These are phyloP conservation scores for Trisateles emortualis DNA, from an alignment of 2,888 invertebrate species.

Conservation along the genomic window DNA sequence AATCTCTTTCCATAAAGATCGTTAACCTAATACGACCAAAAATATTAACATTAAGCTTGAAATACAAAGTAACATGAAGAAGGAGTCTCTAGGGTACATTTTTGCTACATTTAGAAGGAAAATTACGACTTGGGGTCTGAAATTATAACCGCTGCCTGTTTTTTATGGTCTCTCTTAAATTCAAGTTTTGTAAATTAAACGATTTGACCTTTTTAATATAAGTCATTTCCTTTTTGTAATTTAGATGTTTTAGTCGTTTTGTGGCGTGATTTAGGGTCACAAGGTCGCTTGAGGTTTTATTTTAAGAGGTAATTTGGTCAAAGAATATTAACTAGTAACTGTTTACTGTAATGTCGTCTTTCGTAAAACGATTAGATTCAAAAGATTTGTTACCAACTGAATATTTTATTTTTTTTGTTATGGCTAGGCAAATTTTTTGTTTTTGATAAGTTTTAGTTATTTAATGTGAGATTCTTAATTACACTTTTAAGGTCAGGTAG, in stretches of 20 bases:
- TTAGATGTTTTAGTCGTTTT: neutral
- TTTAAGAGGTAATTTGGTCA: no score
- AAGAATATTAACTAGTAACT: no score
- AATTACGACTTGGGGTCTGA: slow-evolving; percentile 11
- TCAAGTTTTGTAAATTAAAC: slow-evolving; percentile 14
- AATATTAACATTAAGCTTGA: neutral
- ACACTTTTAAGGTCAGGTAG: no score
- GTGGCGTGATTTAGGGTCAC: neutral
- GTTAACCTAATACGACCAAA: neutral
- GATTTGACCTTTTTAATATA: neutral
- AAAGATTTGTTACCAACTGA: no score
- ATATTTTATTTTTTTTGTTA: no score
- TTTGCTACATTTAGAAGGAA: slow-evolving; percentile 7
- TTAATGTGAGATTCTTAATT: no score
- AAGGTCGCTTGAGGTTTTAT: no score
- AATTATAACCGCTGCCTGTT: slow-evolving; percentile 24
- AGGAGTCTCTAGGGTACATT: slow-evolving; percentile 1
- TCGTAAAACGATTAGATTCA: no score
- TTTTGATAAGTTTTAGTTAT: no score
- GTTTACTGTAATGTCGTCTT: no score
- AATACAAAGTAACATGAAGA: slow-evolving; percentile 11
- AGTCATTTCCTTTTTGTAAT: slow-evolving; percentile 1
- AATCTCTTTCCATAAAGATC: no score
- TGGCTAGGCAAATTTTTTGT: no score
- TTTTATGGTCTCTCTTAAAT: slow-evolving; percentile 17